A percentile compares a stretch with the other conserved stretches of the same genome.
Conservation (phyloP, 2,797 vertebrate genomes). For the Girardinus metallicus region DNA sequence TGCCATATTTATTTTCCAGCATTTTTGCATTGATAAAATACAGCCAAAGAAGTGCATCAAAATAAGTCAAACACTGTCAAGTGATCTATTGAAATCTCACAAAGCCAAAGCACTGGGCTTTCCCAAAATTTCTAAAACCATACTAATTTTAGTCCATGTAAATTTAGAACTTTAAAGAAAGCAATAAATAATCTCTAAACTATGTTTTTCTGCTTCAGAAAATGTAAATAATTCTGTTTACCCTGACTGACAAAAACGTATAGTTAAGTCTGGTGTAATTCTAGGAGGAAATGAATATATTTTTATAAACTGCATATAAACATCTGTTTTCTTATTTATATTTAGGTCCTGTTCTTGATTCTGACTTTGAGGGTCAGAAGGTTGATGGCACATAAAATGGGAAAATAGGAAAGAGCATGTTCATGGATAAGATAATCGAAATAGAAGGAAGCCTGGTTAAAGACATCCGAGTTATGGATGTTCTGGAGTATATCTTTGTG, state of each 20-base stretch:
- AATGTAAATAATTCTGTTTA: not conserved
- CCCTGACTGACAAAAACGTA: not conserved
- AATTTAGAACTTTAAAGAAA: not conserved
- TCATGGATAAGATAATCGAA: not conserved
- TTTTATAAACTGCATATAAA: not conserved
- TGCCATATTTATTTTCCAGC: not conserved
- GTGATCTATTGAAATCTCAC: not conserved
- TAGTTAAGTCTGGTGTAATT: not conserved
- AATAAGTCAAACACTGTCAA: not conserved
- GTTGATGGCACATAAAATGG: not conserved
- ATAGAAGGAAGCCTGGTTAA: not conserved
- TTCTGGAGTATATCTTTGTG: slow-evolving; percentile 7
- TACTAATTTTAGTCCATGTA: not conserved
- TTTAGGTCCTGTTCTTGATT: not conserved
- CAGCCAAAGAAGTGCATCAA: not conserved
- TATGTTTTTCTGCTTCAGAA: not conserved
- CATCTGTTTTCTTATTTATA: not conserved
- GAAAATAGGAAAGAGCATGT: not conserved
- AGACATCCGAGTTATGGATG: not conserved
- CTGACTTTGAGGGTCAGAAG: no score
- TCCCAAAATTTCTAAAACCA: not conserved
- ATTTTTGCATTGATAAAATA: not conserved
- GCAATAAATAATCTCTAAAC: not conserved
- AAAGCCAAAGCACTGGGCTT: not conserved
- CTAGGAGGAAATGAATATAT: not conserved